Evolutionary conservation across 2,113 vertebrate species (phyloP).

Genomic region (Turdus rufiventris): DNA sequence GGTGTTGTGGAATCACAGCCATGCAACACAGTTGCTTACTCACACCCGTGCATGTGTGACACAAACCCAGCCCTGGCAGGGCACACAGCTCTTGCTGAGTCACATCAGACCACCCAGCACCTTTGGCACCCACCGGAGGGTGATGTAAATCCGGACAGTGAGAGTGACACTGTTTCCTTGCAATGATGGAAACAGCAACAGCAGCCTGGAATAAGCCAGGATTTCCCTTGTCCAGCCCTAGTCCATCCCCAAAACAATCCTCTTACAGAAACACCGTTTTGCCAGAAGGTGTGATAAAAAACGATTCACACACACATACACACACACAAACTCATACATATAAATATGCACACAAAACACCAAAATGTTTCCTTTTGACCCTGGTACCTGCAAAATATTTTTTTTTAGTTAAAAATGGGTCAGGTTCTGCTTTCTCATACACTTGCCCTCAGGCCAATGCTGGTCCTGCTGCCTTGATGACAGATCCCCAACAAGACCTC

Average conservation of each 20-base stretch:
- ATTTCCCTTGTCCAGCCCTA: not conserved
- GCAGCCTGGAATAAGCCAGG: not conserved
- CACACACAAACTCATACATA: not conserved
- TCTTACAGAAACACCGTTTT: not conserved
- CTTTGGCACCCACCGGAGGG: not conserved
- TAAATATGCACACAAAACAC: not conserved
- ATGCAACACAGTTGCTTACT: not conserved
- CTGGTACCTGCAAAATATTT: not conserved
- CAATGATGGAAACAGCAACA: not conserved
- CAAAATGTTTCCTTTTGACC: not conserved
- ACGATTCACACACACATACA: fast-evolving
- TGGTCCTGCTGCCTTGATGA: not conserved
- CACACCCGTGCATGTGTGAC: fast-evolving
- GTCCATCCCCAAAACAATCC: not conserved
- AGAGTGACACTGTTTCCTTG: not conserved
- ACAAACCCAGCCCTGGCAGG: not conserved
- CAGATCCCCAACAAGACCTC: not conserved
- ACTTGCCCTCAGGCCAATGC: not conserved
- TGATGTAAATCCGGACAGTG: not conserved
- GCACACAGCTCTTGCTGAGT: not conserved
- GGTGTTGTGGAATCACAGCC: not conserved
- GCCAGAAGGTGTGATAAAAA: not conserved
- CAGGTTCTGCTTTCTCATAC: not conserved
- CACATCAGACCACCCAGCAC: not conserved
- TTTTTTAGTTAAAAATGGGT: not conserved